Evolutionary conservation across 2,113 vertebrate species (phyloP), one percentile per base, ranked within the genome.

Genomic region (Perca schrenkii): DNA sequence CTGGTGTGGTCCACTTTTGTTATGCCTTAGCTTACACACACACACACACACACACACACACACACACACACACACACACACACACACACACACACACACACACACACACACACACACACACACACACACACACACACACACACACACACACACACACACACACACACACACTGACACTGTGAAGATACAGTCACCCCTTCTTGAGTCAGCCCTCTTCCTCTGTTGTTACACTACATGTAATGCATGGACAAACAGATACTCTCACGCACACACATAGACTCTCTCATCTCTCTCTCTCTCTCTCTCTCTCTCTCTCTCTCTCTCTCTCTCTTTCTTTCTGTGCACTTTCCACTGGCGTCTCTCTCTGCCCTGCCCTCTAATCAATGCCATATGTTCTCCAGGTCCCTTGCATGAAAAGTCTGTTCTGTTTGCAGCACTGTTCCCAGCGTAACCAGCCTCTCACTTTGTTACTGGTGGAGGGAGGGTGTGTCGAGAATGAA

Each of bases 321-420:
- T 49, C 60, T 34, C 64, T 49, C 60, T 34, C 78, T 61, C 71
- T 74, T 63, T 76, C 64, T 82, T 64, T 85, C 69, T 83, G 74
- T 76, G 63, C 78, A 85, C 87, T 88, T 94, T 94, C 90, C 89
- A 90, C 67, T 89, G 89, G 77, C 77, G 80, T 86, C 82, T 85
- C 75, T 80, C 67, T 80, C 76, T 81, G 83, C 89, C 86, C 74
- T 84, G 84, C 91, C 79, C 91, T 85, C 81, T 94, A 94, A 95
- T 93, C 92, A 93, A 89, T 93, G 88, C 92, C 94, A 95, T 89
- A 93, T 94, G 94, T 91, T 91, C 90, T 63, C 82, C 86, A 82
- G 81, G 84, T 90, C 74, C 53, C 69, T 88, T 12, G 82, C 87
- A 91, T 93, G 88, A 93, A 92, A 91, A 86, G 83, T 89, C 82